phyloP scores from a whole-genome alignment of 2,797 vertebrate genomes.

The Cyclopterus lumpus region DNA sequence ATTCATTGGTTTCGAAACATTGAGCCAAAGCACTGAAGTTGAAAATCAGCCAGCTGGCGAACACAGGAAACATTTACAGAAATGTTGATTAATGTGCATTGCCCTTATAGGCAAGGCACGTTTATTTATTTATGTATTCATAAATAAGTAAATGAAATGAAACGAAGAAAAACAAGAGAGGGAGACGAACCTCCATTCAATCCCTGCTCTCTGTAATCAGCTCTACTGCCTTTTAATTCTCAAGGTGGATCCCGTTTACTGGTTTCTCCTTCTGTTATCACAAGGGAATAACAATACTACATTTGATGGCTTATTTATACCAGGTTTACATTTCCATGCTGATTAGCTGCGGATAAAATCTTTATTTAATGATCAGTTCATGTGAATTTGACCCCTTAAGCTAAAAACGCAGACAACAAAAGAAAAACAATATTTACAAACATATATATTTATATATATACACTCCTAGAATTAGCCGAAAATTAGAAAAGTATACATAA shows the following conservation, averaged over 20 bases:
- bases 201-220: background rate
- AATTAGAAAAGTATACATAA: background rate
- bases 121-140: background rate
- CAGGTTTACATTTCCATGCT: background rate
- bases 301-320: background rate
- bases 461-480: background rate
- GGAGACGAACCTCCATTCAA: background rate
- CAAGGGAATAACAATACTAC: too few species aligned
- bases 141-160: background rate
- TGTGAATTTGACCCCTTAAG: too few species aligned
- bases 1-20: background rate
- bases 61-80: background rate
- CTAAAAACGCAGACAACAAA: too few species aligned
- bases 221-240: background rate
- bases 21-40: background rate
- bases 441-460: too few species aligned
- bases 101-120: background rate
- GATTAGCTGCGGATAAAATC: background rate
- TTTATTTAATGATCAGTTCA: too few species aligned
- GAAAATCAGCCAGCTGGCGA: background rate
- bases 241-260: background rate
- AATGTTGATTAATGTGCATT: background rate
- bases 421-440: too few species aligned
- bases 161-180: background rate
- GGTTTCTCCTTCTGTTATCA: too few species aligned